phyloP scores from a whole-genome alignment of 2,113 vertebrate species.

The Polyodon spathula region DNA sequence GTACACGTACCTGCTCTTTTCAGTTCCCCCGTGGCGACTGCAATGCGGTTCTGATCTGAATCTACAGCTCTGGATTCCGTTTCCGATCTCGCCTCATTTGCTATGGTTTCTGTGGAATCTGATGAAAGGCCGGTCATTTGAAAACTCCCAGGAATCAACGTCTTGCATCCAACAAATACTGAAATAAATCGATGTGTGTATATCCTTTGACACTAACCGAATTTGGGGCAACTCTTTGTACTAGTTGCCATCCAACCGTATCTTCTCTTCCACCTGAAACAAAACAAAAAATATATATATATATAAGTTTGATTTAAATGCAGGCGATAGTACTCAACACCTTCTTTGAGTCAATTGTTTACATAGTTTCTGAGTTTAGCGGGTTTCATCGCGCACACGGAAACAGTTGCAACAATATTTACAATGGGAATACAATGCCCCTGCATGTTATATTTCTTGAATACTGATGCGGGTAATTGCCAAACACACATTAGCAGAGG shows the following conservation, averaged over 20 bases:
- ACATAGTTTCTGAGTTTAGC: no score
- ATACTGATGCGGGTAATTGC: no score
- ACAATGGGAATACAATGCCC: no score
- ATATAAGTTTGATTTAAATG: not conserved
- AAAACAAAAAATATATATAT: not conserved
- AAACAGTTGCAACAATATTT: no score
- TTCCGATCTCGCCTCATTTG: slow-evolving; percentile 37
- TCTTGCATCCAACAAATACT: slow-evolving; percentile 29
- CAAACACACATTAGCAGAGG: no score
- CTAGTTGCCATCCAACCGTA: not conserved
- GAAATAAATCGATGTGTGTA: not conserved
- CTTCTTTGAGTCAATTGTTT: no score
- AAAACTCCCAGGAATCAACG: slow-evolving; percentile 24
- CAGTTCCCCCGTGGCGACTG: slow-evolving; percentile 63
- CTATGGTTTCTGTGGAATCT: slow-evolving; percentile 50
- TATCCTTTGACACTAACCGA: not conserved
- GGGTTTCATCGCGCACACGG: no score
- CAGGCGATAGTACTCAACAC: not conserved
- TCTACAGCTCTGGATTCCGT: slow-evolving; percentile 30
- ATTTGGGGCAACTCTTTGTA: not conserved
- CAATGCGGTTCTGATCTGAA: slow-evolving; percentile 53
- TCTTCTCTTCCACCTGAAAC: slow-evolving; percentile 3
- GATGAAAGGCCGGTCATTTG: slow-evolving; percentile 72
- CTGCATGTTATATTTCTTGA: no score
- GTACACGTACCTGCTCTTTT: slow-evolving; percentile 51